A percentile compares a stretch with the other conserved stretches of the same genome.
Conservation (phyloP, 1,140 invertebrate species). For the Heliconius congener region DNA sequence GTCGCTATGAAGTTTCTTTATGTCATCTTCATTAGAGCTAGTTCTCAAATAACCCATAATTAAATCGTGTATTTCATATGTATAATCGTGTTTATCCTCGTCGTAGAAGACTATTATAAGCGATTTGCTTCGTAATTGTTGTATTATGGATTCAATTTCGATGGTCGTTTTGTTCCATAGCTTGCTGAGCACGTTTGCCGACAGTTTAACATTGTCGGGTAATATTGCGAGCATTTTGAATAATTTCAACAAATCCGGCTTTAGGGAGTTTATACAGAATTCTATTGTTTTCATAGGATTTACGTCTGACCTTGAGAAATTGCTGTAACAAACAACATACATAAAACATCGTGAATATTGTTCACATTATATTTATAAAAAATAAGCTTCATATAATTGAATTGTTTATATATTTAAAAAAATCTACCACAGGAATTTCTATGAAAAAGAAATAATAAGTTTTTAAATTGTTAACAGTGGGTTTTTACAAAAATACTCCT, state of each 20-base stretch:
- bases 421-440: too few relatives aligned
- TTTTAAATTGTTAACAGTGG: too few relatives aligned
- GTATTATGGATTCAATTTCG: slow-evolving; percentile 64
- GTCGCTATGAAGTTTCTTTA: slow-evolving; percentile 59
- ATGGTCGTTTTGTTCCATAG: slow-evolving; percentile 60
- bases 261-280: slow-evolving; percentile 68
- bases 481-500: too few relatives aligned
- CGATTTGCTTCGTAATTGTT: slow-evolving; percentile 64
- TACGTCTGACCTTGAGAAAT: slow-evolving; percentile 50
- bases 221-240: slow-evolving; percentile 69
- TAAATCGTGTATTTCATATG: slow-evolving; percentile 71
- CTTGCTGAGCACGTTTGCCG: slow-evolving; percentile 61
- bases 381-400: too few relatives aligned
- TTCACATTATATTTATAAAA: too few relatives aligned
- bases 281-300: slow-evolving; percentile 68
- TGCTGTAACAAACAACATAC: slow-evolving; percentile 29
- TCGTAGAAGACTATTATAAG: slow-evolving; percentile 63
- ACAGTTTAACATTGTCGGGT: slow-evolving; percentile 68
- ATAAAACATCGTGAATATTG: too few relatives aligned
- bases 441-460: too few relatives aligned
- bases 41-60: slow-evolving; percentile 69
- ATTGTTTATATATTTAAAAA: too few relatives aligned
- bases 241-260: slow-evolving; percentile 54
- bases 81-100: slow-evolving; percentile 61
- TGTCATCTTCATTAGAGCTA: slow-evolving; percentile 53